These are phyloP conservation scores for Drosophila sucinea DNA, from an alignment of 1,140 invertebrate species.

Conservation along the genomic window DNA sequence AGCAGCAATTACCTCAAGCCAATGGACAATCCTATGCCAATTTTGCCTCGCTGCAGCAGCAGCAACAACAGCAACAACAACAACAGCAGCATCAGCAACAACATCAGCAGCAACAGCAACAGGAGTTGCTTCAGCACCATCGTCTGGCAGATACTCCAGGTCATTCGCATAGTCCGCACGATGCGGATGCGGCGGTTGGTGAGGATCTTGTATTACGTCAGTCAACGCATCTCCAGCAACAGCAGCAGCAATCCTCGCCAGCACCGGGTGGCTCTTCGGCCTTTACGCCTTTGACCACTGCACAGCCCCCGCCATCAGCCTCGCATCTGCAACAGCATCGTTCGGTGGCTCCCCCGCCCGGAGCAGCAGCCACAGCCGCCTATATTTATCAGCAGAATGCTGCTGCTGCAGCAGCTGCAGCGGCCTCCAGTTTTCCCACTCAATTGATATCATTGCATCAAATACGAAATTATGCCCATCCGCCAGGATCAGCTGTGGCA, in stretches of 20 bases:
- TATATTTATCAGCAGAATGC: constrained; percentile 84
- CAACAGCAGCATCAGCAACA: constrained; percentile 87
- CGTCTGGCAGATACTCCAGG: constrained; percentile 69
- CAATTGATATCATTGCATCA: constrained; percentile 98
- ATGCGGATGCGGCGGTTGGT: constrained; percentile 64
- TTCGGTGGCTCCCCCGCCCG: constrained; percentile 88
- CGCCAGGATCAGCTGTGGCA: constrained; percentile 86
- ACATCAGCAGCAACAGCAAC: constrained; percentile 67
- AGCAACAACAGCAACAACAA: constrained; percentile 86
- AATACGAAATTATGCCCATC: constrained; percentile 97
- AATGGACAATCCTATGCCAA: constrained; percentile 87
- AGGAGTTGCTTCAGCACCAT: constrained; percentile 69
- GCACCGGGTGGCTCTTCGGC: constrained; percentile 86
- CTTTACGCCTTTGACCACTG: constrained; percentile 92
- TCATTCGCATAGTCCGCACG: constrained; percentile 79
- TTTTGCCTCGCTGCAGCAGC: constrained; percentile 87
- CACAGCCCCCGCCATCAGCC: constrained; percentile 85
- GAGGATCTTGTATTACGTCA: constrained; percentile 83
- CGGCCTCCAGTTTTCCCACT: constrained; percentile 92
- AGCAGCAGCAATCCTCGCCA: constrained; percentile 72
- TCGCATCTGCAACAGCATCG: constrained; percentile 86
- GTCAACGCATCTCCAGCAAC: constrained; percentile 58
- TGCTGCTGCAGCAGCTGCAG: constrained; percentile 83
- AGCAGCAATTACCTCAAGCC: constrained; percentile 91
- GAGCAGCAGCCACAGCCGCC: constrained; percentile 79